Base-by-base conservation (phyloP, 2,888 invertebrate genomes). In the Eutolmus rufibarbis region DNA sequence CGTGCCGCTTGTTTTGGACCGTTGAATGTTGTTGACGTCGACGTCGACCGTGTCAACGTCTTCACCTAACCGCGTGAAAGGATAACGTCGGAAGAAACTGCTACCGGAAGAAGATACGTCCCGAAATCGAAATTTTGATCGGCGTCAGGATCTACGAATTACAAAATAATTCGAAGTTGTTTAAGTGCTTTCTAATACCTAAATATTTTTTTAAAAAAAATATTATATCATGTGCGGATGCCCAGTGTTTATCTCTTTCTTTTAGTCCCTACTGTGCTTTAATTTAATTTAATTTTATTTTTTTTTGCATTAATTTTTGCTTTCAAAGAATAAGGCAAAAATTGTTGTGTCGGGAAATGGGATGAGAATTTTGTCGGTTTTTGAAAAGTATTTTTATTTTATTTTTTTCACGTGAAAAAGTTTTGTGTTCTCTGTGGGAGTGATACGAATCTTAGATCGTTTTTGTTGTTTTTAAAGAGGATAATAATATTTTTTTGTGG, bases 1-100 rank as follows among this genome's bases (percentile, higher is more conserved):
- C 57, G 77, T 77, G 40, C 19, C 43, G 43, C 4, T 43, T 77
- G 19, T 40, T 40, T 40, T 40, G 40, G 40, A 40, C 40, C 40
- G 2, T 40, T 40, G 40, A 40, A 40, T 40, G 40, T 40, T 31
- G 31, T 51, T 8, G 46, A 81, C 51, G 23, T 57, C 16, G 23
- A 19, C 31, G 56, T 81, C 56, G 56, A 23, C 19, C 16, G 57
- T 56, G 81, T 51, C 81, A 81, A 81, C 56, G 81, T 81, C 81
- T 34, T 34, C 56, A 56, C 56, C 81, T 56, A 16, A 9, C 56
- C 66, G 46, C 43, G 56, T 28, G 43, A 56, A 81, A 34, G 34
- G 37, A 34, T 81, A 56, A 31, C 28, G 66, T 28, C 66, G 12
- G 0, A 28, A 28, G 2, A 46, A 5, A 46, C 4, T 46, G 66